Evolutionary conservation across 1,140 invertebrate species (phyloP).

Genomic region (Zaprionus gabonicus): DNA sequence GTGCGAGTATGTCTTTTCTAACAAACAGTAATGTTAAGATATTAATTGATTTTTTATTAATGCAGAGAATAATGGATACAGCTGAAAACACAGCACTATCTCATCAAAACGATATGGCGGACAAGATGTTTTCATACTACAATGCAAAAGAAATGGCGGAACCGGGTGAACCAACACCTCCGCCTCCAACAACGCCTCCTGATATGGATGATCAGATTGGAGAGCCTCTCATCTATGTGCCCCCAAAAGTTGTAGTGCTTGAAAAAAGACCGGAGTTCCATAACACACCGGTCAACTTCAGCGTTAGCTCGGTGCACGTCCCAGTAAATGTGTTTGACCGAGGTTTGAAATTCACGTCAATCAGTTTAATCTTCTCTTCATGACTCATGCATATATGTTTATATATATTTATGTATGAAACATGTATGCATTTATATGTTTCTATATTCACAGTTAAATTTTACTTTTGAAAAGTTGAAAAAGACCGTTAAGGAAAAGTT

Average conservation of each 20-base stretch:
- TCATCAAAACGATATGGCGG: slow-evolving; percentile 86
- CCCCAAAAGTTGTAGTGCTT: slow-evolving; percentile 86
- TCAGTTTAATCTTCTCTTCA: background rate
- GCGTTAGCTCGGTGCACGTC: slow-evolving; percentile 95
- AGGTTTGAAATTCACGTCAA: slow-evolving; percentile 86
- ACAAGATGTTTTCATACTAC: slow-evolving; percentile 88
- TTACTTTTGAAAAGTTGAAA: no score
- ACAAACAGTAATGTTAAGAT: background rate
- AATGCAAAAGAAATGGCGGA: slow-evolving; percentile 90
- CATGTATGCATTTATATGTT: no score
- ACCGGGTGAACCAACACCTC: slow-evolving; percentile 84
- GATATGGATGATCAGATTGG: slow-evolving; percentile 86
- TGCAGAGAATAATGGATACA: slow-evolving; percentile 91
- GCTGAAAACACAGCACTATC: slow-evolving; percentile 90
- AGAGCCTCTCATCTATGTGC: slow-evolving; percentile 85
- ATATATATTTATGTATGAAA: no score
- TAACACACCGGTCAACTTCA: slow-evolving; percentile 92
- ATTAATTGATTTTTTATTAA: background rate
- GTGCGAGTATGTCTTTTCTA: slow-evolving; percentile 87
- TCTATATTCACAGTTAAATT: no score
- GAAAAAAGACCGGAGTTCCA: slow-evolving; percentile 91
- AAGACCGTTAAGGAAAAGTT: background rate
- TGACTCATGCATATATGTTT: no score
- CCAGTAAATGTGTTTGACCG: slow-evolving; percentile 97
- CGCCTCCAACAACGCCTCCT: slow-evolving; percentile 74